Base-by-base conservation (phyloP, 2,888 invertebrate genomes). In the Morinoia aosen region DNA sequence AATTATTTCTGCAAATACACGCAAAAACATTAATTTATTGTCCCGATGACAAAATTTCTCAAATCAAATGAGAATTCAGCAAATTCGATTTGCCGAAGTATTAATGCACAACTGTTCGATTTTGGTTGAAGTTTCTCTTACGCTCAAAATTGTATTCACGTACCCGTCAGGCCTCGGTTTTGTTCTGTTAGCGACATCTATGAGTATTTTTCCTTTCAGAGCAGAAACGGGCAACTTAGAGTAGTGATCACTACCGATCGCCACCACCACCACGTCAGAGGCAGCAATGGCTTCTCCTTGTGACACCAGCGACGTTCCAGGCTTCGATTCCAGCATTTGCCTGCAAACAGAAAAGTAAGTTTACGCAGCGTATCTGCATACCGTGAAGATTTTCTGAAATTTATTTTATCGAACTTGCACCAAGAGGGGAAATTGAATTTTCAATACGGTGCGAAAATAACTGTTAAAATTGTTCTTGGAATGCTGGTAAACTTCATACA, bases 211-310 rank as follows among this genome's bases (percentile, higher is more conserved):
- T 58, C 94, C 91, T 39, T 56, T 94, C 19, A 96, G 95, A 12
- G 48, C 91, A 2, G 39, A 7, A 16, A 95, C 91, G 7, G 96
- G 96, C 39, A 96, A 95, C 39, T 95, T 95, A 14, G 2, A 19
- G 96, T 96, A 96, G 95, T 96, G 96, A 95, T 96, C 96, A 39
- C 76, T 58, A 8, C 96, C 96, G 19, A 96, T 96, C 14, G 96
- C 96, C 56, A 96, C 95, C 40, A 95, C 76, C 58, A 96, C 91
- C 88, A 96, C 95, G 57, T 95, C 91, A 19, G 91, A 61, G 11
- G 95, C 64, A 16, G 56, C 88, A 14, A 94, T 93, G 4, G 96
- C 96, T 94, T 95, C 95, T 39, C 95, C 96, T 40, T 96, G 95
- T 33, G 95, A 90, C 58, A 96, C 96, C 57, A 96, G 95, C 58